phyloP scores from a whole-genome alignment of 2,113 vertebrate genomes.

The Tragelaphus imberbis region DNA sequence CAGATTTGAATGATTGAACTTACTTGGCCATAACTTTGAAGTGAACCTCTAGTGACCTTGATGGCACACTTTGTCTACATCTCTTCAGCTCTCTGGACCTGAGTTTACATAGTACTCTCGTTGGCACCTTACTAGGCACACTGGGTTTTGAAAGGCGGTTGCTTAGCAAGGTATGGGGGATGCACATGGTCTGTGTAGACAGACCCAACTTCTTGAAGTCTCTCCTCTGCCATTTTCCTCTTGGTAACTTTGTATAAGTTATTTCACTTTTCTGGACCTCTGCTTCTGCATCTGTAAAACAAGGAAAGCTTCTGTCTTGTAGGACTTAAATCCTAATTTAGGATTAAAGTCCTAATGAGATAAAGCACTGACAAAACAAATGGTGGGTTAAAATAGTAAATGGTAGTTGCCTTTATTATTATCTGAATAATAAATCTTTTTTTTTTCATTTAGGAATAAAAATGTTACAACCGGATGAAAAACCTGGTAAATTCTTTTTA shows the following conservation, averaged over 20 bases:
- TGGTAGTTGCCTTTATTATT: not conserved
- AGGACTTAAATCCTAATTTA: not conserved
- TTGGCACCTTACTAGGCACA: not conserved
- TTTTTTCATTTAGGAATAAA: constrained; percentile 48
- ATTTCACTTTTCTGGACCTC: not conserved
- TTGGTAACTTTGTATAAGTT: not conserved
- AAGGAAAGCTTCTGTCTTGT: not conserved
- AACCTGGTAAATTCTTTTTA: not conserved
- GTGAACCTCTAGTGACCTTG: not conserved
- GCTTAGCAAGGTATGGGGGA: not conserved
- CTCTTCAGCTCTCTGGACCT: not conserved
- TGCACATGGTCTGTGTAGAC: not conserved
- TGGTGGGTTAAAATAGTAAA: constrained; percentile 12
- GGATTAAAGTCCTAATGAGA: not conserved
- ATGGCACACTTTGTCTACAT: not conserved
- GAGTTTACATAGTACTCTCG: not conserved
- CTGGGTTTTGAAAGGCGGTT: not conserved
- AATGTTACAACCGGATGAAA: constrained; percentile 12
- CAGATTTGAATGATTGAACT: not conserved
- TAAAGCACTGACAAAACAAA: not conserved
- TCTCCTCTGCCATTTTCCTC: not conserved
- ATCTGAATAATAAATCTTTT: constrained; percentile 1
- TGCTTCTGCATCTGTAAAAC: not conserved
- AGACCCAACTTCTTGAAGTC: not conserved
- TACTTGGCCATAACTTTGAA: not conserved